Conservation (phyloP, 2,888 invertebrate genomes). For the Aleiodes alternator region DNA sequence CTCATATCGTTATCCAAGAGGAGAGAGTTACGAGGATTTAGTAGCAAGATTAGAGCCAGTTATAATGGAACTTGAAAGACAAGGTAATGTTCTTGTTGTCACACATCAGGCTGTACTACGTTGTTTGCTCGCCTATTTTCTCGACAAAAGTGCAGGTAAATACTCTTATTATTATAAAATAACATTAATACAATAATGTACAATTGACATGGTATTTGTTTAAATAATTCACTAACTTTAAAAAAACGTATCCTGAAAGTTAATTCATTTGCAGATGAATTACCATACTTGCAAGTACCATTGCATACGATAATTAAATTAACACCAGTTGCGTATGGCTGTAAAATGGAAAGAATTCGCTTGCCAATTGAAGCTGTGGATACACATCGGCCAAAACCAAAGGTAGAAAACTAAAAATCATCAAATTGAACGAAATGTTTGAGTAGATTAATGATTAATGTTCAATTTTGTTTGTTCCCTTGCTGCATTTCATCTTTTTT, state of each 20-base stretch:
- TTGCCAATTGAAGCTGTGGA: slow-evolving; percentile 96
- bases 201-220: not conserved
- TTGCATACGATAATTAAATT: slow-evolving; percentile 97
- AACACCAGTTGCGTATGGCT: slow-evolving; percentile 98
- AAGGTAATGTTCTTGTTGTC: slow-evolving; percentile 96
- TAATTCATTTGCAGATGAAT: slow-evolving; percentile 81
- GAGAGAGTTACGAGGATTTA: slow-evolving; percentile 98
- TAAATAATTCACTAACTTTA: not conserved
- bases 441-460: slow-evolving; percentile 1
- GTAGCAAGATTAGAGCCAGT: slow-evolving; percentile 98
- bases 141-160: slow-evolving; percentile 94
- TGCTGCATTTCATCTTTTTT: not conserved
- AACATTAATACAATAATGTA: no score
- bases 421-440: slow-evolving; percentile 55
- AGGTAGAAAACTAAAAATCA: slow-evolving; percentile 76
- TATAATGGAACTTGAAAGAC: slow-evolving; percentile 98
- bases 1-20: slow-evolving; percentile 92
- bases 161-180: no score
- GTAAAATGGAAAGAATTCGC: slow-evolving; percentile 95
- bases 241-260: not conserved
- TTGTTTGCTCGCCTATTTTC: slow-evolving; percentile 97
- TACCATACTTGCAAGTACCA: slow-evolving; percentile 93
- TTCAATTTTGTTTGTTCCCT: not conserved
- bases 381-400: slow-evolving; percentile 95
- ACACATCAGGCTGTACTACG: slow-evolving; percentile 98